Evolutionary conservation across 1,140 invertebrate genomes (phyloP).

Genomic region (Microvelia longipes): DNA sequence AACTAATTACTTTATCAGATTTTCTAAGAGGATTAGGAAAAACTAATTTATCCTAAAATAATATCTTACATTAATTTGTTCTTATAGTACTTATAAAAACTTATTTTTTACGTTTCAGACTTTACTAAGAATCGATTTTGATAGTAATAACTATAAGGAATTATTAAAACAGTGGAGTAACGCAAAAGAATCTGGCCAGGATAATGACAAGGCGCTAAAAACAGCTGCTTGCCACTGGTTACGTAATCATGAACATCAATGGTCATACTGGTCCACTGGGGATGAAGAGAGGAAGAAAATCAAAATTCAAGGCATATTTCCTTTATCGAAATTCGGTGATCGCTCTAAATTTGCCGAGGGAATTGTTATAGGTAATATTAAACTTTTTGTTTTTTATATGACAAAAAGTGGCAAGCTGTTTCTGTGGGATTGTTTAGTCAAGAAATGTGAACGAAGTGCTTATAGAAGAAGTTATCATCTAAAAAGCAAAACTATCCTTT

Average conservation of each 20-base stretch:
- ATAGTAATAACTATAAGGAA: slow-evolving; percentile 35
- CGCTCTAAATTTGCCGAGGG: slow-evolving; percentile 36
- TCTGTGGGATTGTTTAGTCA: too few species aligned
- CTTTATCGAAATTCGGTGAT: slow-evolving; percentile 40
- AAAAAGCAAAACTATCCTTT: too few species aligned
- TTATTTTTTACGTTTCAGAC: too few species aligned
- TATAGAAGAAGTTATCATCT: too few species aligned
- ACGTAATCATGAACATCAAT: slow-evolving; percentile 31
- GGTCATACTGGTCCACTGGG: slow-evolving; percentile 39
- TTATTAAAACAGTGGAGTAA: slow-evolving; percentile 33
- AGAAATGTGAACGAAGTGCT: too few species aligned
- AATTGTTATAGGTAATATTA: slow-evolving; percentile 35
- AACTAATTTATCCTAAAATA: too few species aligned
- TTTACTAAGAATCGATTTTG: slow-evolving; percentile 40
- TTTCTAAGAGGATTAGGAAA: too few species aligned
- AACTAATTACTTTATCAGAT: too few species aligned
- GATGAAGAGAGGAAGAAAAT: slow-evolving; percentile 34
- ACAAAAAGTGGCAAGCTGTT: too few species aligned
- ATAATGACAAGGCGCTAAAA: slow-evolving; percentile 14
- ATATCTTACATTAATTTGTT: too few species aligned
- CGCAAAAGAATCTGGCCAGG: slow-evolving; percentile 24
- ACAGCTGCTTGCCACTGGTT: slow-evolving; percentile 54
- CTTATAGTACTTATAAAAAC: too few species aligned
- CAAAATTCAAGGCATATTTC: slow-evolving; percentile 64
- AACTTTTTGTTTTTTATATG: neutral